Conservation (phyloP, 2,888 invertebrate species). For the Pasiphila rectangulata region DNA sequence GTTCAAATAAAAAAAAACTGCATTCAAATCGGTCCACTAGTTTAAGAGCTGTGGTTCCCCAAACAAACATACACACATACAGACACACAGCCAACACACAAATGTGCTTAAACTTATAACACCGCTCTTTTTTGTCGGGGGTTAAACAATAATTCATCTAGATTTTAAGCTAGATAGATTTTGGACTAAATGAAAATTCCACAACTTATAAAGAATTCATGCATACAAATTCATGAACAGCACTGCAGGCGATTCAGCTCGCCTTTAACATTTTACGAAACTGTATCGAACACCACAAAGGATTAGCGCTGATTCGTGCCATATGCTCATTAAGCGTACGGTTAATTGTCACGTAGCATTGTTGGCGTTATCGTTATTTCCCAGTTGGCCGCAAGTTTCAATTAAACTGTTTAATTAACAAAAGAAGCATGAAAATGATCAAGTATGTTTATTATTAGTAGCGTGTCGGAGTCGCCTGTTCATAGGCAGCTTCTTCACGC, state of each 20-base stretch:
- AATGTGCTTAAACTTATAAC: background rate
- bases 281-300: conserved; percentile 15
- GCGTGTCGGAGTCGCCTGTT: conserved; percentile 21
- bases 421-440: conserved; percentile 17
- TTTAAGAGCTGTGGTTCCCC: too few relatives aligned
- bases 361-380: conserved; percentile 11
- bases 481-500: conserved; percentile 50
- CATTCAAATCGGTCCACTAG: too few relatives aligned
- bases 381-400: conserved; percentile 18
- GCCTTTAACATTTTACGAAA: conserved; percentile 32
- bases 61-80: too few relatives aligned
- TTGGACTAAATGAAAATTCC: conserved; percentile 8
- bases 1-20: too few relatives aligned
- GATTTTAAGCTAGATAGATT: too few relatives aligned
- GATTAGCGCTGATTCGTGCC: conserved; percentile 15
- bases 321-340: conserved; percentile 16
- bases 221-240: conserved; percentile 42
- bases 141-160: too few relatives aligned
- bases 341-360: conserved; percentile 24
- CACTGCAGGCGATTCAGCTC: conserved; percentile 27
- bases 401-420: conserved; percentile 20
- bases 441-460: conserved; percentile 21
- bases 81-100: too few relatives aligned
- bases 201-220: conserved; percentile 32
- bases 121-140: background rate